Evolutionary conservation across 2,113 vertebrate species (phyloP).

Genomic region (Vidua chalybeata): DNA sequence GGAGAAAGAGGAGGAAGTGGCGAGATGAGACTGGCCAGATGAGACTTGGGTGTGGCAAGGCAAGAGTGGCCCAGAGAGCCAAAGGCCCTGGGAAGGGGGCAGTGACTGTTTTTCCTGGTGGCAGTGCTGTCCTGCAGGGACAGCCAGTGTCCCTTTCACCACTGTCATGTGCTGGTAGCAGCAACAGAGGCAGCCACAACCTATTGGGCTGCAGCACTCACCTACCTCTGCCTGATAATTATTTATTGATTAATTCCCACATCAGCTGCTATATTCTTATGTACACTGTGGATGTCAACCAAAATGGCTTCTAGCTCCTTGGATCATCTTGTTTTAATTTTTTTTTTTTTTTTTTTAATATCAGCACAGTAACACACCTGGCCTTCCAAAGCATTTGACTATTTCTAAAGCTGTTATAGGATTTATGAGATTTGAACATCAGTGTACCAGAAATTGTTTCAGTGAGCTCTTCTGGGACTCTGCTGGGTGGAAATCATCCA

Average conservation of each 20-base stretch:
- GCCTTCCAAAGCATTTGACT: neutral
- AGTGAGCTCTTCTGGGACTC: neutral
- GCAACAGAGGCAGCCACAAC: neutral
- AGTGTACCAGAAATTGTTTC: neutral
- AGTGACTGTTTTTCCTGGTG: neutral
- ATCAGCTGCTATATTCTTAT: neutral
- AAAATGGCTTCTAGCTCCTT: neutral
- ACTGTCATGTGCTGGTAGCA: neutral
- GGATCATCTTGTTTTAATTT: neutral
- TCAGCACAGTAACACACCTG: neutral
- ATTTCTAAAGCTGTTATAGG: neutral
- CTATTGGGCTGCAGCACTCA: neutral
- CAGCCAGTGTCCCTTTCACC: neutral
- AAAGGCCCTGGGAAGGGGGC: neutral
- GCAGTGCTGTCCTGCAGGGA: neutral
- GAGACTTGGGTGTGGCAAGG: neutral
- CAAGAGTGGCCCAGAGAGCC: neutral
- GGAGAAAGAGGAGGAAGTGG: neutral
- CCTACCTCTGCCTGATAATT: neutral
- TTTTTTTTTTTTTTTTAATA: neutral
- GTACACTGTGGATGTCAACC: neutral
- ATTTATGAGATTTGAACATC: neutral
- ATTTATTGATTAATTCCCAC: neutral
- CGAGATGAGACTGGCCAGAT: neutral
- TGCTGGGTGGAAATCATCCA: neutral